Conservation (phyloP, 2,888 invertebrate genomes). For the Troilus luridus region DNA sequence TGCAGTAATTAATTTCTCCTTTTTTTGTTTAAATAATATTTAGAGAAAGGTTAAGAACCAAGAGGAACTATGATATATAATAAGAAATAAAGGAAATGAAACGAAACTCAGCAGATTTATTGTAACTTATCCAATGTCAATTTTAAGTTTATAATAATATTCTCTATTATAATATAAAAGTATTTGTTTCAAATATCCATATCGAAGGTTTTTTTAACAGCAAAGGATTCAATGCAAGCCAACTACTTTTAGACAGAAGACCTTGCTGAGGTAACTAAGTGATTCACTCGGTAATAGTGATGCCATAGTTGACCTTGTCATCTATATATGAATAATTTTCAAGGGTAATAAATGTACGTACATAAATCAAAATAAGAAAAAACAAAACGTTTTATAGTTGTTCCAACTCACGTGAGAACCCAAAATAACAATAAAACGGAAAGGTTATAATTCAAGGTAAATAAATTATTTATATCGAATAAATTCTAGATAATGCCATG, state of each 20-base stretch:
- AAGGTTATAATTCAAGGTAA: not conserved
- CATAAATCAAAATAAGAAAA: not conserved
- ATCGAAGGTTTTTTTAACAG: not conserved
- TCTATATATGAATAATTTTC: not conserved
- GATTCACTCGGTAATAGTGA: not conserved
- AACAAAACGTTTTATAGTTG: not conserved
- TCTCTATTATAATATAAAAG: too few species aligned
- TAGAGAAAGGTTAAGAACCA: too few species aligned
- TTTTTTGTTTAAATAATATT: too few species aligned
- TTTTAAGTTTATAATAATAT: too few species aligned
- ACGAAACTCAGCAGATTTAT: too few species aligned
- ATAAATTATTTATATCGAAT: not conserved
- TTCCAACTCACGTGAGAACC: not conserved
- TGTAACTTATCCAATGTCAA: too few species aligned
- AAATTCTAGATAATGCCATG: not conserved
- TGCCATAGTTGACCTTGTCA: conserved; percentile 20
- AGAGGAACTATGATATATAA: too few species aligned
- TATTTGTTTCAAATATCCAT: not conserved
- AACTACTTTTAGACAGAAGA: not conserved
- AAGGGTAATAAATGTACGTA: not conserved
- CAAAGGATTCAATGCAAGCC: not conserved
- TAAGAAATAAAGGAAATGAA: too few species aligned
- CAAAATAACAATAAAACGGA: not conserved
- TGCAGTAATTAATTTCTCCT: too few species aligned
- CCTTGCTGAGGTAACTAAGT: not conserved